A percentile compares a stretch with the other conserved stretches of the same genome.
Evolutionary conservation across 2,113 vertebrate species (phyloP).

Genomic region (Myodes glareolus): DNA sequence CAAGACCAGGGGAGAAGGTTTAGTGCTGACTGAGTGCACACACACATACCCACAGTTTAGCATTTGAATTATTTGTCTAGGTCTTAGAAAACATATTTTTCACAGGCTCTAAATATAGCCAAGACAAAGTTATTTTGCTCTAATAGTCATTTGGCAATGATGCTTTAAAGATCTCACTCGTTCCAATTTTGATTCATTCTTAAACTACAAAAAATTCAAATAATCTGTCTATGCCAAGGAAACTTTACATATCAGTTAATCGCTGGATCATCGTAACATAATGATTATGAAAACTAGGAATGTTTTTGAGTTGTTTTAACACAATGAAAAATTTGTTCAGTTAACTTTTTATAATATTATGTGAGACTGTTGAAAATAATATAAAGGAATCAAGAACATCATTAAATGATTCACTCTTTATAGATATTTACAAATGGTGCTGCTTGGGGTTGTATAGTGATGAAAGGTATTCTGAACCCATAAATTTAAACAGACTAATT

Average conservation of each 20-base stretch:
- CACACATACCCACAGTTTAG: background rate
- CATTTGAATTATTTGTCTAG: slow-evolving; percentile 3
- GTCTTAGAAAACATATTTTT: slow-evolving; percentile 31
- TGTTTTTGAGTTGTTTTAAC: background rate
- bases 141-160: background rate
- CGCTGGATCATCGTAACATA: background rate
- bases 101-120: slow-evolving; percentile 3
- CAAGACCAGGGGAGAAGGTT: background rate
- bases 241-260: background rate
- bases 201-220: slow-evolving; percentile 54
- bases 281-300: background rate
- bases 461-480: background rate
- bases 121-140: slow-evolving; percentile 26
- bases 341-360: background rate
- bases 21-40: background rate
- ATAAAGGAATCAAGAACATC: background rate
- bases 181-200: background rate
- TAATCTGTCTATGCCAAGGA: background rate
- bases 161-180: background rate
- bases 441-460: background rate
- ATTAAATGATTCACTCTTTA: background rate
- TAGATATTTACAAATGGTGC: background rate
- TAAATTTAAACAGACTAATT: background rate
- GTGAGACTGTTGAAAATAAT: slow-evolving; percentile 24
- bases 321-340: background rate